Evolutionary conservation across 2,113 vertebrate species (phyloP).

Genomic region (Passer montanus): DNA sequence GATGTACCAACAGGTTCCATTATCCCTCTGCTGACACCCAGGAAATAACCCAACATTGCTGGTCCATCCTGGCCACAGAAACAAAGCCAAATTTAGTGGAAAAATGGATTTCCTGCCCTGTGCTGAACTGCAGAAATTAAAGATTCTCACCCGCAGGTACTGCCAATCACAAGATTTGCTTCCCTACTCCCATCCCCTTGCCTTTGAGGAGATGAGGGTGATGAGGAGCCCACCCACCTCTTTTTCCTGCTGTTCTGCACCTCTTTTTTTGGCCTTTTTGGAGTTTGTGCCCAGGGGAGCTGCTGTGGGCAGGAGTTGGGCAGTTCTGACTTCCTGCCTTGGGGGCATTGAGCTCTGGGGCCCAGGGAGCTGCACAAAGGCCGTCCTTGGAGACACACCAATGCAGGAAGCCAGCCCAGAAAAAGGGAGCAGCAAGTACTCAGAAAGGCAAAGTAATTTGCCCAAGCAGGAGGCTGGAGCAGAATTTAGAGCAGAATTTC

Average conservation of each 20-base stretch:
- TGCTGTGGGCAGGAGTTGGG: neutral
- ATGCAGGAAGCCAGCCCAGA: slow-evolving; percentile 2
- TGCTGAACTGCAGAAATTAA: neutral
- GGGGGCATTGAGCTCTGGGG: neutral
- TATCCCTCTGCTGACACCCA: neutral
- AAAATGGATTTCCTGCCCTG: no score
- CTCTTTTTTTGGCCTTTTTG: accelerated
- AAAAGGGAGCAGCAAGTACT: slow-evolving; percentile 18
- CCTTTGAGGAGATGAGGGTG: neutral
- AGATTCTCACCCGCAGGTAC: neutral
- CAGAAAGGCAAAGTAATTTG: slow-evolving; percentile 17
- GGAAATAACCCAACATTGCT: neutral
- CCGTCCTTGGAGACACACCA: slow-evolving; percentile 9
- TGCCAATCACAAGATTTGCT: accelerated
- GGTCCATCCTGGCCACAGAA: neutral
- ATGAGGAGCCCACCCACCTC: neutral
- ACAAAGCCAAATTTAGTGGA: neutral
- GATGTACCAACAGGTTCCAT: neutral
- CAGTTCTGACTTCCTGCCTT: slow-evolving; percentile 12
- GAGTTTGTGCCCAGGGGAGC: neutral
- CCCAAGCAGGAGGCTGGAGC: neutral
- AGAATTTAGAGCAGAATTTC: slow-evolving; percentile 16
- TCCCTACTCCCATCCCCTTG: neutral
- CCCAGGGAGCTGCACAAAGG: neutral
- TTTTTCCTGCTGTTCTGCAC: neutral